Evolutionary conservation across 2,797 vertebrate species (phyloP), one percentile per base, ranked within the genome.

Genomic region (Chelidonichthys spinosus): DNA sequence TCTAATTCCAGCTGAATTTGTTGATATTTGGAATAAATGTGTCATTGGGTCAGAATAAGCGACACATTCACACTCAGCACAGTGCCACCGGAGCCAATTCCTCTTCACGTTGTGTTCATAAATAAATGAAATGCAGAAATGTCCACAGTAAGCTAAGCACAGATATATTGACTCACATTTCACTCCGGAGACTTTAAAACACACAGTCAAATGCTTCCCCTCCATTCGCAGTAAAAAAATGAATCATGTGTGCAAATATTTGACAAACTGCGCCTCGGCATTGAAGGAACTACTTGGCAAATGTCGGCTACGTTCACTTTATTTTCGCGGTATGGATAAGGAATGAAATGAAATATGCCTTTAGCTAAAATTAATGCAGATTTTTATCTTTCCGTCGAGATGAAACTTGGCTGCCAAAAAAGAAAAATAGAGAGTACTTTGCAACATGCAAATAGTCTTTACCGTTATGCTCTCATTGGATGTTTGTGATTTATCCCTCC

Each of bases 1-100:
- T 25, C 79, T 15, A 10, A 56, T 37, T 56, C 74, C 42, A 8
- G 37, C 44, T 58, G 33, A 74, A 80, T 76, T 63, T 74, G 49
- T 64, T 42, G 35, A 72, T 86, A 83, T 89, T 78, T 82, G 50
- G 78, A 43, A 49, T 52, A 55, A 25, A 80, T 59, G 55, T 77
- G 58, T 43, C 59, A 69, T 76, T 18, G 11, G n/a, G 67, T 46
- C 71, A 54, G 61, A 39, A 43, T 54, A 43, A 79, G 53, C 47
- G 76, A 78, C 72, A 63, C 61, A 62, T 35, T 68, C 35, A 58
- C 70, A 25, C 25, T 25, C 25, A 25, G 2, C 25, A 25, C 62
- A 68, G 10, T 47, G n/a, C 7, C 56, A 42, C 32, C 10, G 25
- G 25, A 18, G 36, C 15, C 35, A 39, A 32, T 60, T 56, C 39